phyloP scores from a whole-genome alignment of 2,113 vertebrate species.

The Leptodactylus fuscus region DNA sequence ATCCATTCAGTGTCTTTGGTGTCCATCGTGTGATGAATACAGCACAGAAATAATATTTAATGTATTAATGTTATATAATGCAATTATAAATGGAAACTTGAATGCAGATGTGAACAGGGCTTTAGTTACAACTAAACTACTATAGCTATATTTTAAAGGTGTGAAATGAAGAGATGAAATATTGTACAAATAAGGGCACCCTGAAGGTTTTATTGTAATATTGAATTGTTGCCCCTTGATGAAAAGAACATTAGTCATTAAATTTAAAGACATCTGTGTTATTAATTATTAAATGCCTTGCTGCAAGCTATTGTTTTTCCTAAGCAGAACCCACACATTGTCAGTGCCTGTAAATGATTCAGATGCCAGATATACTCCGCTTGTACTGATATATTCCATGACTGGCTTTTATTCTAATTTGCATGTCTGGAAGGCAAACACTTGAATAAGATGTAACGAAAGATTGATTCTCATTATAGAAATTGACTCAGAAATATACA shows the following conservation, averaged over 20 bases:
- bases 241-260: conserved; percentile 38
- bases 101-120: too few relatives aligned
- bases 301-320: conserved; percentile 28
- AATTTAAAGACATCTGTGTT: conserved; percentile 3
- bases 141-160: too few relatives aligned
- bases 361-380: conserved; percentile 12
- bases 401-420: not conserved
- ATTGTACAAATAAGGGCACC: not conserved
- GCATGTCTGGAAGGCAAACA: conserved; percentile 35
- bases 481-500: conserved; percentile 13
- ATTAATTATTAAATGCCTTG: conserved; percentile 40
- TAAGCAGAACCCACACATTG: not conserved
- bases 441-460: conserved; percentile 10
- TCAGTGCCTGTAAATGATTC: not conserved
- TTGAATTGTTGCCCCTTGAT: not conserved
- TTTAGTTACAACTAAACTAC: too few relatives aligned
- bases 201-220: not conserved
- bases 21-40: too few relatives aligned
- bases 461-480: conserved; percentile 32
- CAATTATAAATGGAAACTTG: too few relatives aligned
- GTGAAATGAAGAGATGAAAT: too few relatives aligned
- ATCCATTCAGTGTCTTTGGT: too few relatives aligned
- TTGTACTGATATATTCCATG: not conserved
- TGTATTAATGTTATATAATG: too few relatives aligned
- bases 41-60: too few relatives aligned